phyloP scores from a whole-genome alignment of 2,113 vertebrate genomes.

The Zapornia atra region DNA sequence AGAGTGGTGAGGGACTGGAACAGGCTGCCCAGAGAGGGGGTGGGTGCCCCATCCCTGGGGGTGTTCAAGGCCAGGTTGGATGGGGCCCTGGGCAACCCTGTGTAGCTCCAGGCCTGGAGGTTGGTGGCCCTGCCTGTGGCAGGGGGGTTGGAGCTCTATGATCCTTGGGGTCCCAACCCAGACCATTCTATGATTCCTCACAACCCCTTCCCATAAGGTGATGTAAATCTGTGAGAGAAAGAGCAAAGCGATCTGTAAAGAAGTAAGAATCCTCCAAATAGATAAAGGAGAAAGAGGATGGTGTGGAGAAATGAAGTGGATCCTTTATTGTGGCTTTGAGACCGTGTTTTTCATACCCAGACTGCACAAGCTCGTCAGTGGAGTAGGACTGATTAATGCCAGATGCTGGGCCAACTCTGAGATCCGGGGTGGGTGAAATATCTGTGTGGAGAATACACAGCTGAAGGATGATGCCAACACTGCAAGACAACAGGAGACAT shows the following conservation, averaged over 20 bases:
- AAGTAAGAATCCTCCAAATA: neutral
- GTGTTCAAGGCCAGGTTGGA: too few relatives aligned
- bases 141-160: too few relatives aligned
- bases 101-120: too few relatives aligned
- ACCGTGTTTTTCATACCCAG: neutral
- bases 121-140: too few relatives aligned
- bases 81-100: too few relatives aligned
- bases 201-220: neutral
- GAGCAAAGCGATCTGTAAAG: neutral
- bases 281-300: neutral
- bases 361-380: neutral
- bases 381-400: neutral
- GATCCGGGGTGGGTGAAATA: neutral
- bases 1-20: too few relatives aligned
- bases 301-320: neutral
- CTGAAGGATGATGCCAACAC: slow-evolving; percentile 1
- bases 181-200: too few relatives aligned
- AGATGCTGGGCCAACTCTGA: neutral
- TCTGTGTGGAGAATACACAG: neutral
- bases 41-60: too few relatives aligned
- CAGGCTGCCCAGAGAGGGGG: too few relatives aligned
- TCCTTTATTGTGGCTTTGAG: neutral
- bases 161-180: too few relatives aligned
- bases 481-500: neutral
- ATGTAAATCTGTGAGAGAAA: neutral